These are phyloP conservation scores for Anguilla obscura DNA, from an alignment of 2,797 vertebrate species.

Conservation along the genomic window DNA sequence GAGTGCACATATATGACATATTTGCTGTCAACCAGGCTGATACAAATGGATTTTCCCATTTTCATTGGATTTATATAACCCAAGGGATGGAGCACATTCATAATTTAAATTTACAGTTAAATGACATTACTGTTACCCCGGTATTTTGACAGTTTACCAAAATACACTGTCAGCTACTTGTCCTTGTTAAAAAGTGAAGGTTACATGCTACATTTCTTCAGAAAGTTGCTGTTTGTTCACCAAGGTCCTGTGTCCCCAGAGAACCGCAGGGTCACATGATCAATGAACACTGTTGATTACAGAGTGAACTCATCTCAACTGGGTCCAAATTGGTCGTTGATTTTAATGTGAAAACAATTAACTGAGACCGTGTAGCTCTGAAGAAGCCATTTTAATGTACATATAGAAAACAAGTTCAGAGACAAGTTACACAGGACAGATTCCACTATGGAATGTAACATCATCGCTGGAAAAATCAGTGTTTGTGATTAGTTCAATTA, in stretches of 20 bases:
- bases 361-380: neutral
- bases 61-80: neutral
- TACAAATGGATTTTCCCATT: neutral
- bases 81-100: neutral
- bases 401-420: neutral
- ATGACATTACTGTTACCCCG: neutral
- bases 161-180: neutral
- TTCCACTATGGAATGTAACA: too few relatives aligned
- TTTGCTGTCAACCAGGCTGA: neutral
- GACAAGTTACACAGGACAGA: too few relatives aligned
- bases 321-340: neutral
- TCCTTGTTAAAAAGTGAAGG: neutral
- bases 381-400: neutral
- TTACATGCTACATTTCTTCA: neutral
- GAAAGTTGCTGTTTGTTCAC: neutral
- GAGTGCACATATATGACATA: neutral
- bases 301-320: neutral
- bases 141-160: neutral
- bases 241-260: neutral
- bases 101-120: constrained; percentile 5
- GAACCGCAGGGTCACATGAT: neutral
- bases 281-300: neutral
- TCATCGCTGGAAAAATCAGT: too few relatives aligned
- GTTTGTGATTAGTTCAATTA: too few relatives aligned
- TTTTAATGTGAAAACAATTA: neutral